Base-by-base conservation (phyloP, 2,797 vertebrate species). In the Rhadinocentrus ornatus region DNA sequence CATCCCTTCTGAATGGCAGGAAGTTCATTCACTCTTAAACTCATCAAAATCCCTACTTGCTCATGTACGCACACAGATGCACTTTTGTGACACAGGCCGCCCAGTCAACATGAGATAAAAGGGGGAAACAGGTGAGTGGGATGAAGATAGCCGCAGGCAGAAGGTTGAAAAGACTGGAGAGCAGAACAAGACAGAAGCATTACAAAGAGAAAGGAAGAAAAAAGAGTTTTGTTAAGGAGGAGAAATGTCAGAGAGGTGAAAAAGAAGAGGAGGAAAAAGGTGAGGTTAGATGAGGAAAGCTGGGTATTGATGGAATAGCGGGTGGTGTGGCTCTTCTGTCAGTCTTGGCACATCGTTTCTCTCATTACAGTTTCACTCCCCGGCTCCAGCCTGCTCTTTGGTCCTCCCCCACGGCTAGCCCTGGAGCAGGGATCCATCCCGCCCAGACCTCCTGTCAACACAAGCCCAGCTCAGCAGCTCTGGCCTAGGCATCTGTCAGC, bases 301-400 rank as follows among this genome's bases (percentile, higher is more conserved):
- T 55, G 64, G 58, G 75, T 85, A 83, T 88, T 80, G 88, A 89
- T 75, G 69, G 69, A 60, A 58, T 75, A 71, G 81, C 39, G 77
- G 86, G 83, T 85, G 82, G 85, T 74, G 80, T 73, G 76, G 77
- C 82, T 88, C 61, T 48, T 91, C 84, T 90, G 88, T 89, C 90
- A 89, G 83, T 82, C 86, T 70, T 85, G 80, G 85, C 88, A 86
- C 89, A 88, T 89, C 81, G 77, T 77, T 82, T 56, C 66, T 85
- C 91, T 93, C 91, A 91, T 92, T 92, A 92, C 81, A 80, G 80
- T 89, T 88, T 88, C 88, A 79, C 87, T 87, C 67, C 73, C 86
- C 20, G 70, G 83, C 90, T 88, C 70, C 73, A 57, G 80, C 61
- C 77, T 77, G 86, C 84, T 80, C 86, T 88, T 66, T 85, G 84